phyloP scores from a whole-genome alignment of 1,140 invertebrate genomes.

The Archivesica marissinica region DNA sequence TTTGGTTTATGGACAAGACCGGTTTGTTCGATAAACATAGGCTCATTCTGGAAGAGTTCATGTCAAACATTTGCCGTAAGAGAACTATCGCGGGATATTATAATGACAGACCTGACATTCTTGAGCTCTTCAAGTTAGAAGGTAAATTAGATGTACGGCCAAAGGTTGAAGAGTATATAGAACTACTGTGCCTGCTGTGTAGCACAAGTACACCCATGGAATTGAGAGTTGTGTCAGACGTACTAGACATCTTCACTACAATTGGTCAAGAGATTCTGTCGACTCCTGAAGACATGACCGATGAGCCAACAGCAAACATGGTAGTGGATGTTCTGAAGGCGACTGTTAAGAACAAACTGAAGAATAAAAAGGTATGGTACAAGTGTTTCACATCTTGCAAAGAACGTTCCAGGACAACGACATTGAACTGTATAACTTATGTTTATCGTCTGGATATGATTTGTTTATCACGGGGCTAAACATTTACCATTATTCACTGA shows the following conservation, averaged over 20 bases:
- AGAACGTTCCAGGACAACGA: too few species aligned
- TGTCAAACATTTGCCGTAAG: conserved; percentile 71
- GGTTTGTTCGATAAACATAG: conserved; percentile 76
- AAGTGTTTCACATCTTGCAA: background rate
- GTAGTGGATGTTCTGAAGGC: conserved; percentile 51
- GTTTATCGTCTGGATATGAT: too few species aligned
- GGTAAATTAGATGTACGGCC: conserved; percentile 68
- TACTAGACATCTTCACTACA: conserved; percentile 69
- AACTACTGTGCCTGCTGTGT: conserved; percentile 71
- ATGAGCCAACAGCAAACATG: conserved; percentile 48
- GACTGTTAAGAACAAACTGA: conserved; percentile 58
- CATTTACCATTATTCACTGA: too few species aligned
- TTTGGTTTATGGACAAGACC: conserved; percentile 79
- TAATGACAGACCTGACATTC: conserved; percentile 39
- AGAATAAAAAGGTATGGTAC: conserved; percentile 52
- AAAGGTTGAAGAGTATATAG: conserved; percentile 71
- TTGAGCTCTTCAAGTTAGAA: conserved; percentile 65
- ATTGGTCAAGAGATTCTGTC: conserved; percentile 64
- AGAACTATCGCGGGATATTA: conserved; percentile 61
- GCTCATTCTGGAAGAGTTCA: conserved; percentile 69
- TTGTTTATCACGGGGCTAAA: too few species aligned
- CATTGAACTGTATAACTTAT: too few species aligned
- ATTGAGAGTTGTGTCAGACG: conserved; percentile 63
- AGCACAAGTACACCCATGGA: conserved; percentile 62
- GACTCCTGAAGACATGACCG: conserved; percentile 18